Evolutionary conservation across 2,888 invertebrate genomes (phyloP), one percentile per base, ranked within the genome.

Genomic region (Drosophila leonis): DNA sequence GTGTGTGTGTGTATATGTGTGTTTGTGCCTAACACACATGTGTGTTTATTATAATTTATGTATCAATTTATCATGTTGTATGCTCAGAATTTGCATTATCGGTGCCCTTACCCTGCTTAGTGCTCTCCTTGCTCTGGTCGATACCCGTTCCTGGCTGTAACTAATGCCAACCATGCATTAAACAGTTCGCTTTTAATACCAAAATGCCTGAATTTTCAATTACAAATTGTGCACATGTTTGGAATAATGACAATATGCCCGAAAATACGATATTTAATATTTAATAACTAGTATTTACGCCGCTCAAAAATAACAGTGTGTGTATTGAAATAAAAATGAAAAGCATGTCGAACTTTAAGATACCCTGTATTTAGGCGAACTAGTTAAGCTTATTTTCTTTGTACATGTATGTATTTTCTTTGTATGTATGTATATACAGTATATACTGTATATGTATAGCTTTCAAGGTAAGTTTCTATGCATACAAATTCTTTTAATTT

Each of bases 41-140:
- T 83, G 71, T 70, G 82, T 83, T 78, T 75, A 80, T 82, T 84
- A 87, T 82, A 86, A 86, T 89, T 89, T 87, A 89, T 86, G 82
- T 89, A 84, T 82, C 82, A 89, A 88, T 86, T 82, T 82, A 89
- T 86, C 89, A 86, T 87, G 78, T 63, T 74, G 63, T 57, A 54
- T 65, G 62, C 69, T 56, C 59, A 46, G 55, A 42, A 48, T 41
- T 70, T 65, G 57, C 75, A 62, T 48, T 46, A 75, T 57, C 64
- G 37, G 57, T 42, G 48, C 56, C 35, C 49, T 52, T 20, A 4
- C 31, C 13, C 49, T 6, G 12, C 27, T 10, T 29, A 9, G 9
- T 10, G 41, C 41, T 5, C 46, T 18, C 42, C 13, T 20, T 42
- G 15, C 18, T 20, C 13, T 15, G 13, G 44, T 18, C 24, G 12